Base-by-base conservation (phyloP, 2,888 invertebrate genomes). In the Andrena trimmerana region DNA sequence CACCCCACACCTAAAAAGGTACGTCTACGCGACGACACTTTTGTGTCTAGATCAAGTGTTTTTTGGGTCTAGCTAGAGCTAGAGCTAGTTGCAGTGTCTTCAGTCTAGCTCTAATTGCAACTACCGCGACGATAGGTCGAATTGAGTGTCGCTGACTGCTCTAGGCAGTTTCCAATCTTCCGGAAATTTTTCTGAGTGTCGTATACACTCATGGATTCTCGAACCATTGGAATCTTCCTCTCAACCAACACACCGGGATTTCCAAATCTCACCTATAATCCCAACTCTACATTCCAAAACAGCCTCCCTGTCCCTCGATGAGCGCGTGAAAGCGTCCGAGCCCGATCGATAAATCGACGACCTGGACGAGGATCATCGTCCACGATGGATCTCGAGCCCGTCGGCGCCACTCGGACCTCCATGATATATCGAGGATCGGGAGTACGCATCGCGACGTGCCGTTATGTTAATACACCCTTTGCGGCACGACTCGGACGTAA, bases 391-490 rank as follows among this genome's bases (percentile, higher is more conserved):
- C 24, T 13, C 7, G 0, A 7, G 29, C 29, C 75, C n/a, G 27
- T 62, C 62, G 50, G 20, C 16, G 50, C 36, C 29, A 6, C 29
- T 48, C 67, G 48, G 42, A 66, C 3, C 8, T 31, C 20, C 36
- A 24, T 13, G 62, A 59, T 29, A 52, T 60, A 60, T 66, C 65
- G 77, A 60, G 71, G 54, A 69, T 60, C 60, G 70, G 16, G 67
- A n/a, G 54, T 78, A 77, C 73, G 78, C 81, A 83, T 81, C 80
- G 83, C 74, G 83, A 84, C 88, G 83, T 86, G 76, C 94, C 94
- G 94, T 94, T 94, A 94, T 92, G 89, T 92, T 94, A 94, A 93
- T 94, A 90, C 84, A 88, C 87, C 90, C 91, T 92, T 92, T 91
- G 42, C 92, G 86, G 88, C 89, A 85, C 88, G 87, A 87, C 85